Base-by-base conservation (phyloP, 2,797 vertebrate genomes). In the Pogoniulus pusillus region DNA sequence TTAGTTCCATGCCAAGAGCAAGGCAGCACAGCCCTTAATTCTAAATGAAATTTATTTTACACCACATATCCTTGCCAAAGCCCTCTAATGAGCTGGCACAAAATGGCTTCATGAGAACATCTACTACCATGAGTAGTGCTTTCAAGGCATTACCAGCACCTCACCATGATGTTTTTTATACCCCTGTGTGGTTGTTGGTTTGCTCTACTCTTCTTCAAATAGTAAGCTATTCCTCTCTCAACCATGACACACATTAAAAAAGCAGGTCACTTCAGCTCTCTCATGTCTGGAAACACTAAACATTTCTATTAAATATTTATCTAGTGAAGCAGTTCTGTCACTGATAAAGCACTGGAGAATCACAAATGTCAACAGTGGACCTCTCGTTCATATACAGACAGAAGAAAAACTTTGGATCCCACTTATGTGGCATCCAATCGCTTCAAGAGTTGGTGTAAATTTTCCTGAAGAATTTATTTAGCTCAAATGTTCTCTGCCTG, bases 1-100 rank as follows among this genome's bases (percentile, higher is more conserved):
- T 93, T 95, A 45, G 53, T 95, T 94, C 87, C 17, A 12, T 93
- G 94, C 91, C 93, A 95, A 93, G 80, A 96, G 85, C 77, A 84
- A 93, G 71, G 32, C 58, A 91, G 64, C 63, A 77, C 74, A 89
- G 51, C 87, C 59, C 41, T 51, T 82, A 66, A 69, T 88, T 93
- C 86, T 95, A 96, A 96, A 94, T 92, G 93, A 95, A 96, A 95
- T 89, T 68, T 91, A 88, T 91, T 95, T 96, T 95, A 85, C 93
- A 91, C 87, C 93, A 91, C 91, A 93, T 78, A 63, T 43, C 59
- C 82, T 95, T 95, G 95, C 94, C 95, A 96, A 93, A 92, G 64
- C 65, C 57, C 70, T 93, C 87, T 95, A 95, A 97, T 93, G 96
- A 96, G 89, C 95, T 96, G 93, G 95, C 77, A 90, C 72, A 82